A percentile compares a stretch with the other conserved stretches of the same genome.
phyloP scores from a whole-genome alignment of 2,888 invertebrate genomes.

The Nipponacmea schrenckii region DNA sequence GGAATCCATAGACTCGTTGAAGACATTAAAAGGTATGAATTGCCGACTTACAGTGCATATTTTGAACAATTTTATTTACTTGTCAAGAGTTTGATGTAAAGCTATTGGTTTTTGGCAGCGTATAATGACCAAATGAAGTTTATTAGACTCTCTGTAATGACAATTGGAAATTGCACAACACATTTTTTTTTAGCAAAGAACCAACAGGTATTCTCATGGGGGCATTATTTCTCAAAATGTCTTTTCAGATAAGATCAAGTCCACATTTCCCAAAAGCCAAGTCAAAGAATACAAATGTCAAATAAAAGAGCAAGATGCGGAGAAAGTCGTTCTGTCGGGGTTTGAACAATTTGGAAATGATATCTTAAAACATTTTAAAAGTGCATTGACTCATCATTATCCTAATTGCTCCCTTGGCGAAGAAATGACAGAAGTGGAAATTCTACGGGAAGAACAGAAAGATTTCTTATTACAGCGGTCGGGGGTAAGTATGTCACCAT shows the following conservation, averaged over 20 bases:
- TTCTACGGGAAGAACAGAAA: slow-evolving; percentile 34
- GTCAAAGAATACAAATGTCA: slow-evolving; percentile 28
- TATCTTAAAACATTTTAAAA: slow-evolving; percentile 38
- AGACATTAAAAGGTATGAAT: slow-evolving; percentile 35
- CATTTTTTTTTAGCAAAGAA: too few relatives aligned
- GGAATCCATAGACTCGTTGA: slow-evolving; percentile 20
- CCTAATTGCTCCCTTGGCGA: slow-evolving; percentile 31
- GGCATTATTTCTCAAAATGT: too few relatives aligned
- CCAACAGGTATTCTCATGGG: too few relatives aligned
- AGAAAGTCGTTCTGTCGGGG: slow-evolving; percentile 26
- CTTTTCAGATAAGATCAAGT: slow-evolving; percentile 28
- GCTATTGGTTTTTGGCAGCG: too few relatives aligned
- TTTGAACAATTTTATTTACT: neutral
- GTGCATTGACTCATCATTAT: slow-evolving; percentile 35
- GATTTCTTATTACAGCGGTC: slow-evolving; percentile 45
- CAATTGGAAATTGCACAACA: too few relatives aligned
- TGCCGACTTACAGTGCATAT: neutral
- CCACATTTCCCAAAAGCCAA: slow-evolving; percentile 19
- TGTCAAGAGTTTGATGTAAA: too few relatives aligned
- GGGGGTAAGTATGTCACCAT: slow-evolving; percentile 29
- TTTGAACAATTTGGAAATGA: slow-evolving; percentile 39
- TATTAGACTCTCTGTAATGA: too few relatives aligned
- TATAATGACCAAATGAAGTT: too few relatives aligned
- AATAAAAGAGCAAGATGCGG: slow-evolving; percentile 21
- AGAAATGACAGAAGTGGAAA: slow-evolving; percentile 31